phyloP scores from a whole-genome alignment of 2,113 vertebrate species.

The Eidolon helvum region DNA sequence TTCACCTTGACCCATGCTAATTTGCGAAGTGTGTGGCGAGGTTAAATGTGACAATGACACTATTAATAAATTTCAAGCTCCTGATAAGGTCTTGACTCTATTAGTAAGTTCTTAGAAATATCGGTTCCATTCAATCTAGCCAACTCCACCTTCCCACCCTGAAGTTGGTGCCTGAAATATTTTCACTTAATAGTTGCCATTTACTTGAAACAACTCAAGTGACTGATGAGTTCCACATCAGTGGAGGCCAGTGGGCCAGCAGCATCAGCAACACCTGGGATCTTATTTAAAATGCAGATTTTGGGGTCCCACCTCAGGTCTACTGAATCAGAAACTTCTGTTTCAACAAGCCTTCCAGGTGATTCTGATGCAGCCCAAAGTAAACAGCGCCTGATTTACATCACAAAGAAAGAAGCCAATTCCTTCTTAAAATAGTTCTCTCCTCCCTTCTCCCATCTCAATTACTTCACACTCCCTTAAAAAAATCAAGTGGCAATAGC shows the following conservation, averaged over 20 bases:
- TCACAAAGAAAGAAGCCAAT: neutral
- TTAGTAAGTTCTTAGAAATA: neutral
- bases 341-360: neutral
- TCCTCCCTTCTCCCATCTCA: neutral
- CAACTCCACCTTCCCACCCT: neutral
- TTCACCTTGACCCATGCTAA: neutral
- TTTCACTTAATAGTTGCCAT: neutral
- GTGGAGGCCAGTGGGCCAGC: neutral
- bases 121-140: neutral
- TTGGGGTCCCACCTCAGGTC: neutral
- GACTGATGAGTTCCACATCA: neutral
- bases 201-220: neutral
- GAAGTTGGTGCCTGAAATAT: neutral
- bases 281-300: neutral
- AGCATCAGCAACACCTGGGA: neutral
- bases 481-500: neutral
- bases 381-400: neutral
- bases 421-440: neutral
- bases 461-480: neutral
- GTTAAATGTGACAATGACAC: neutral
- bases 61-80: neutral
- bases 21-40: neutral
- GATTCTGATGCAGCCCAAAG: neutral
- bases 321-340: neutral
- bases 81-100: neutral